These are phyloP conservation scores for Galleria mellonella DNA, from an alignment of 1,140 invertebrate species.

Conservation along the genomic window DNA sequence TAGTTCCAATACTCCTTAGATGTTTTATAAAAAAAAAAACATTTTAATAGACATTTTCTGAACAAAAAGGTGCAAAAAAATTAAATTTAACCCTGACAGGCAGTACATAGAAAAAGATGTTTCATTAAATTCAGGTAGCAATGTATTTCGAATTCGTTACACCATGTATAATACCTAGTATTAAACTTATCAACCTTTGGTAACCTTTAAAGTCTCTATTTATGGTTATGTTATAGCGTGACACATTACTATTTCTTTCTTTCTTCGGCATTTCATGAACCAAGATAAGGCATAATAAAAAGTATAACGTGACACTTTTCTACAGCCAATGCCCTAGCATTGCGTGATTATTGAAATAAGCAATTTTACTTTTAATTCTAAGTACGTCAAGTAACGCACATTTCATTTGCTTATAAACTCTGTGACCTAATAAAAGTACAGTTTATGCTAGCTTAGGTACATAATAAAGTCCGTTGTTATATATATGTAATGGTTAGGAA, in stretches of 20 bases:
- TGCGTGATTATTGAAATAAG: constrained; percentile 10
- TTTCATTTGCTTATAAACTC: background rate
- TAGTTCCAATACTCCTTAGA: no score
- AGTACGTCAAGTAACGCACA: background rate
- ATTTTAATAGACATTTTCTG: no score
- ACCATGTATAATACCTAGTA: background rate
- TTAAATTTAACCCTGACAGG: no score
- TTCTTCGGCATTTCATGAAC: constrained; percentile 10
- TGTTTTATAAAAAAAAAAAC: no score
- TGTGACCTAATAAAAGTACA: no score
- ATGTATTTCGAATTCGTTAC: no score
- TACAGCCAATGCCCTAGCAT: constrained; percentile 11
- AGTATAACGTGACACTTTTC: constrained; percentile 5
- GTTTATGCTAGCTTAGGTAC: no score
- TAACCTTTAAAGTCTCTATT: constrained; percentile 8
- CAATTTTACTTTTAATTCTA: background rate
- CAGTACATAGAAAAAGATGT: no score
- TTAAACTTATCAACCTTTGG: background rate
- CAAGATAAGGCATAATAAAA: constrained; percentile 6
- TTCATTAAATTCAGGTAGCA: no score
- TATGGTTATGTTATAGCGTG: constrained; percentile 19
- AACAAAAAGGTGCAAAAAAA: no score
- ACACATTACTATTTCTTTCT: constrained; percentile 11
- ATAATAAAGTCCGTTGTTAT: no score
- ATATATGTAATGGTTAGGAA: no score